These are phyloP conservation scores for Todus mexicanus DNA, from an alignment of 2,797 vertebrate genomes.

Conservation along the genomic window DNA sequence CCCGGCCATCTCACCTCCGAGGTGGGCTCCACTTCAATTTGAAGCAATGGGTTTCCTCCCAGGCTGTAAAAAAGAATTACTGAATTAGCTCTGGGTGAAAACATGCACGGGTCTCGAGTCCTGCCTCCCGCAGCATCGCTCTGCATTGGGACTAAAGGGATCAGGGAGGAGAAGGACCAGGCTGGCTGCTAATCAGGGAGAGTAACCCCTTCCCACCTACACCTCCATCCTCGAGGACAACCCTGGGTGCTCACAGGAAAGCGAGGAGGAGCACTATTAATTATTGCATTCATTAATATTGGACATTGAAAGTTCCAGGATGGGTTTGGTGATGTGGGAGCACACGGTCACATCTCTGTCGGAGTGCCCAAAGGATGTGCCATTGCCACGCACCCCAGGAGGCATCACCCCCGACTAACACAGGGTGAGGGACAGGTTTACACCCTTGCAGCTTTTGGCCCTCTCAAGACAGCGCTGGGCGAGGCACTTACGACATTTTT, in stretches of 20 bases:
- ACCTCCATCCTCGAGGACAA: fast-evolving
- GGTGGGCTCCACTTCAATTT: conserved; percentile 97
- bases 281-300: not conserved
- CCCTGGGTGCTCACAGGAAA: not conserved
- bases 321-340: not conserved
- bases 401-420: not conserved
- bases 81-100: not conserved
- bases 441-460: too few relatives aligned
- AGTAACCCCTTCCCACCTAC: not conserved
- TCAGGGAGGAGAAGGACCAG: not conserved
- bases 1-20: conserved; percentile 84
- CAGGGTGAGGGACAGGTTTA: fast-evolving
- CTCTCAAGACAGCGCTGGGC: fast-evolving
- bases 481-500: not conserved
- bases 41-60: conserved; percentile 94
- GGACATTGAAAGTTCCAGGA: fast-evolving
- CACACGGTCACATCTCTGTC: not conserved
- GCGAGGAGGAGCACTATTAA: not conserved
- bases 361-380: fast-evolving
- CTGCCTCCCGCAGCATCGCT: not conserved
- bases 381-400: fast-evolving
- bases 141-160: not conserved
- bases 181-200: not conserved
- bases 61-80: conserved; percentile 66
- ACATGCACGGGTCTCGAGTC: fast-evolving